Evolutionary conservation across 1,140 invertebrate species (phyloP), one percentile per base, ranked within the genome.

Genomic region (Chironomus tepperi): DNA sequence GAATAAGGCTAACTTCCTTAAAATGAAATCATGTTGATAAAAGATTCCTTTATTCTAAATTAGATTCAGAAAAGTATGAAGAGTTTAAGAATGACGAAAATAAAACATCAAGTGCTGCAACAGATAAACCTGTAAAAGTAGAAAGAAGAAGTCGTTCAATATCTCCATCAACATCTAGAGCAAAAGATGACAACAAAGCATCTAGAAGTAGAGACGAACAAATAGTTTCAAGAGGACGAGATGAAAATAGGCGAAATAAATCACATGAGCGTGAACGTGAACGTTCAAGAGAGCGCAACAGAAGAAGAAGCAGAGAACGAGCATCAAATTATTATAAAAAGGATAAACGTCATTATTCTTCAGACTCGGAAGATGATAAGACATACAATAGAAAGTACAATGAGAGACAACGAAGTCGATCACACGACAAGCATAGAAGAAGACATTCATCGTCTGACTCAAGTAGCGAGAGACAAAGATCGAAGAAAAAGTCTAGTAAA

Each of bases 61-160:
- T 77, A 91, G 90, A 91, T 85, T 83, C 86, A 5, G 86, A 85
- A 24, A 89, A 88, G 75, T 91, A 87, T 79, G 87, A 90, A 77
- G 85, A 89, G 77, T 90, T 88, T 75, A 90, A 89, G 77, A 85
- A 84, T 74, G 86, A 86, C 75, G 84, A 86, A 78, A 78, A 75
- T 42, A 80, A 83, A 74, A 77, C 81, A 43, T 79, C 81, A 15
- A 79, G 79, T 78, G 24, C 24, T 34, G 24, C 5, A n/a, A n/a
- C n/a, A 5, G 24, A 34, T 34, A 34, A 34, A 34, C 24, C 3
- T 0, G n/a, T 57, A 12, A 57, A 57, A 57, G 15, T 5, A 57
- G 47, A 57, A 15, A n/a, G n/a, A 10, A 57, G n/a, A 12, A 57
- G 47, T 57, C 12, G 3, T 15, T 34, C 24, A 34, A 34, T 5